These are phyloP conservation scores for Hybognathus amarus DNA, from an alignment of 2,797 vertebrate species.

Conservation along the genomic window DNA sequence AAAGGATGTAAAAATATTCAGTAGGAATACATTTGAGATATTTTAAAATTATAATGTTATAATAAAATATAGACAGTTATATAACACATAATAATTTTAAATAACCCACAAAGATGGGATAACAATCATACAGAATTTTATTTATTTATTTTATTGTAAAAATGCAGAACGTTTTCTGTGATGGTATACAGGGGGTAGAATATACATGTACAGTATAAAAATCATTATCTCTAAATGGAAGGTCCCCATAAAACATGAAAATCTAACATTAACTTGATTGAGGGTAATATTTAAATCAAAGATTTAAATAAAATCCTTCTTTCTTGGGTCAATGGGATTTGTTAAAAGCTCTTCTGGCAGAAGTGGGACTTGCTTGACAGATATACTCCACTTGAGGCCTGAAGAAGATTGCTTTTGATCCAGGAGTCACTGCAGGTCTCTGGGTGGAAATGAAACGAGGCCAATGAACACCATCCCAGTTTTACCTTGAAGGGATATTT, in stretches of 20 bases:
- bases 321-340: slow-evolving; percentile 27
- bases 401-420: slow-evolving; percentile 43
- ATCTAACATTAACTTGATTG: neutral
- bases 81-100: too few relatives aligned
- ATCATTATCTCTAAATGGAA: too few relatives aligned
- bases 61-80: too few relatives aligned
- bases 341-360: slow-evolving; percentile 46
- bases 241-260: neutral
- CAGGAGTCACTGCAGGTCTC: slow-evolving; percentile 32
- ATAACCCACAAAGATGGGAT: too few relatives aligned
- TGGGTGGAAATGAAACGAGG: slow-evolving; percentile 13
- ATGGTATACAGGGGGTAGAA: too few relatives aligned
- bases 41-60: too few relatives aligned
- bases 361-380: slow-evolving; percentile 40
- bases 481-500: slow-evolving; percentile 90
- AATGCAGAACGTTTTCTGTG: too few relatives aligned
- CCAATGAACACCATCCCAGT: slow-evolving; percentile 22
- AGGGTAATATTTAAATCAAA: slow-evolving; percentile 15
- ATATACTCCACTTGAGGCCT: slow-evolving; percentile 33
- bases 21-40: too few relatives aligned
- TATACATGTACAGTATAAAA: too few relatives aligned
- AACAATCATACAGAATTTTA: too few relatives aligned
- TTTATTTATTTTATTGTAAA: too few relatives aligned
- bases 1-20: too few relatives aligned
- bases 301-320: slow-evolving; percentile 18